Conservation (phyloP, 2,888 invertebrate species). For the Trypoxylon attenuatum region DNA sequence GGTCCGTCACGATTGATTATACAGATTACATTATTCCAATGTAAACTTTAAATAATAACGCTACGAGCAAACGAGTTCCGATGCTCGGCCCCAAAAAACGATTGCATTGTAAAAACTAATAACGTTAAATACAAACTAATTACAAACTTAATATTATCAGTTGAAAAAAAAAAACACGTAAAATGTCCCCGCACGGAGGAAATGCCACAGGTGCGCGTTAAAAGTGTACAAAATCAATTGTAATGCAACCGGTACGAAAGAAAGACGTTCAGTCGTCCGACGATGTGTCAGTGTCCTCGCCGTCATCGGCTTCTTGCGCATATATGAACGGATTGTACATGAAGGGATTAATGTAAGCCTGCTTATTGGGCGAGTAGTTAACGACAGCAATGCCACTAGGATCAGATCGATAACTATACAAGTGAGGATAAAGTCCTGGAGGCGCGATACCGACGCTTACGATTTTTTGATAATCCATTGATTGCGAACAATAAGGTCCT, state of each 20-base stretch:
- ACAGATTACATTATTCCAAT: constrained; percentile 69
- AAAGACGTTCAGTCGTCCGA: constrained; percentile 57
- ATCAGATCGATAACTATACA: constrained; percentile 66
- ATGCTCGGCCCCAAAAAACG: constrained; percentile 40
- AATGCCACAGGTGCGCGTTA: constrained; percentile 42
- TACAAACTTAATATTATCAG: constrained; percentile 72
- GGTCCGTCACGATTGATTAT: constrained; percentile 58
- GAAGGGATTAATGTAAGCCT: constrained; percentile 64
- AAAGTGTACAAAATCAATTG: constrained; percentile 49
- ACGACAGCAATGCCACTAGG: constrained; percentile 66
- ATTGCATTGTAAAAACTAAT: constrained; percentile 57
- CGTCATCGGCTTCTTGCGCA: constrained; percentile 53
- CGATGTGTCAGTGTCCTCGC: constrained; percentile 63
- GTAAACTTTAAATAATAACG: constrained; percentile 66
- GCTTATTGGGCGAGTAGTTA: constrained; percentile 66
- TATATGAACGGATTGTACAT: constrained; percentile 64
- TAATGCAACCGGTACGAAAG: constrained; percentile 40
- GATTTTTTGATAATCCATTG: constrained; percentile 55
- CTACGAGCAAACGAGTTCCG: constrained; percentile 46
- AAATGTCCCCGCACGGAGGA: constrained; percentile 7
- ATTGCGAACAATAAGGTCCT: constrained; percentile 40
- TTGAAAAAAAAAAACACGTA: constrained; percentile 43
- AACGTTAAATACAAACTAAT: constrained; percentile 73
- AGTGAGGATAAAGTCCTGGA: constrained; percentile 67
- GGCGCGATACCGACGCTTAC: constrained; percentile 59